A percentile compares a stretch with the other conserved stretches of the same genome.
Conservation (phyloP, 2,113 vertebrate genomes). For the Mola mola region DNA sequence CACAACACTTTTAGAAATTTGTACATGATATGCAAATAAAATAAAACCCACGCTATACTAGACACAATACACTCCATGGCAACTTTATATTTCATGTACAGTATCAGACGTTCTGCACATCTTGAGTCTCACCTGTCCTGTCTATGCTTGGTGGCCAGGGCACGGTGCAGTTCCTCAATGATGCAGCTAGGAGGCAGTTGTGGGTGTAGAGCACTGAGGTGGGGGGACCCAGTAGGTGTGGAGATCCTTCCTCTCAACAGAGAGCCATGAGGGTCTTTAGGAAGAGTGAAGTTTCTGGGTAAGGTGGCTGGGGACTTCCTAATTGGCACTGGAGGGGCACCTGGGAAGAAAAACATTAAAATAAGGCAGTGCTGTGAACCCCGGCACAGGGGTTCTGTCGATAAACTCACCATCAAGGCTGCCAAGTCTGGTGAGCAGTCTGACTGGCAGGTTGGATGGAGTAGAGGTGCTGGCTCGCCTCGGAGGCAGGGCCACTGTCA, state of each 20-base stretch:
- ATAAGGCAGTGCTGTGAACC: background rate
- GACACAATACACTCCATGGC: too few relatives aligned
- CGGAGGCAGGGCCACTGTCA: conserved; percentile 25
- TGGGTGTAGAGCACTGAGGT: conserved; percentile 85
- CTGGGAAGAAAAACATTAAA: conserved; percentile 35
- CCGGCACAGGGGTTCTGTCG: background rate
- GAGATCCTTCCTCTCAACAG: conserved; percentile 85
- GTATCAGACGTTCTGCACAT: too few relatives aligned
- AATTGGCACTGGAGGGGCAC: conserved; percentile 72
- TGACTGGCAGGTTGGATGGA: conserved; percentile 69
- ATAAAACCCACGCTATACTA: too few relatives aligned
- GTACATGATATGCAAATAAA: too few relatives aligned
- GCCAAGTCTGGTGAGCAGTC: conserved; percentile 79
- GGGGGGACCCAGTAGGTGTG: conserved; percentile 92
- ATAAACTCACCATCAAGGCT: conserved; percentile 79
- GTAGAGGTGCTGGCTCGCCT: conserved; percentile 74
- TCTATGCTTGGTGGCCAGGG: conserved; percentile 94
- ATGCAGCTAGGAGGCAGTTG: conserved; percentile 94
- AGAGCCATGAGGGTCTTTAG: conserved; percentile 82
- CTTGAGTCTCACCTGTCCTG: conserved; percentile 88
- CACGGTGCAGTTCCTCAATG: conserved; percentile 95
- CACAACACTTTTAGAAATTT: too few relatives aligned
- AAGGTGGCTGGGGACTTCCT: conserved; percentile 85
- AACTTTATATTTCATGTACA: too few relatives aligned
- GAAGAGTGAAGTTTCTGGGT: conserved; percentile 84